Percentiles rank a stretch among this genome's conserved stretches.
phyloP scores from a whole-genome alignment of 2,113 vertebrate genomes.

The Cynocephalus volans region DNA sequence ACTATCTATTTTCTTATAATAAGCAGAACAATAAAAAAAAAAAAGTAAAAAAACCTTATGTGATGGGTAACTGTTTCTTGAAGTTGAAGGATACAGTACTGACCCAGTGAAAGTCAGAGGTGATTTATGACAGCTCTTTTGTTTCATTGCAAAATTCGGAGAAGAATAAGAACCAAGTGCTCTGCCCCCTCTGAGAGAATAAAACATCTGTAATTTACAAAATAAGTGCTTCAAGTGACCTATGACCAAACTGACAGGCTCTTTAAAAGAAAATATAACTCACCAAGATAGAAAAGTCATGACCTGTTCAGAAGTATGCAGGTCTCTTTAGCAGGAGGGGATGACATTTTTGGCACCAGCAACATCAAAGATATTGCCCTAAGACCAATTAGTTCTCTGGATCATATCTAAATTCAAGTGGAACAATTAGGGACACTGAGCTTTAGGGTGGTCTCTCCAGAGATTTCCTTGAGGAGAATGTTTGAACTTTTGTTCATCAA shows the following conservation, averaged over 20 bases:
- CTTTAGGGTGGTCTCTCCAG: background rate
- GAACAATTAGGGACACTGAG: background rate
- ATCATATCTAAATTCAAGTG: slow-evolving; percentile 58
- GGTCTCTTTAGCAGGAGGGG: slow-evolving; percentile 33
- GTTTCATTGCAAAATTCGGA: slow-evolving; percentile 64
- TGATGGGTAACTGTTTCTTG: slow-evolving; percentile 31
- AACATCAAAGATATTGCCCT: slow-evolving; percentile 62
- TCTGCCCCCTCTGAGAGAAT: slow-evolving; percentile 63
- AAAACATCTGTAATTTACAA: slow-evolving; percentile 64
- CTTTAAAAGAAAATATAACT: slow-evolving; percentile 69
- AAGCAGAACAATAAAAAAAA: background rate
- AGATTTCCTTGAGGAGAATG: background rate
- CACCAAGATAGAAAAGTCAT: slow-evolving; percentile 52
- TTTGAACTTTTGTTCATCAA: background rate
- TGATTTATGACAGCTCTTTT: slow-evolving; percentile 67
- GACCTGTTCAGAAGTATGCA: slow-evolving; percentile 20
- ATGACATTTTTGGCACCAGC: slow-evolving; percentile 66
- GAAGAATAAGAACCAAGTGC: slow-evolving; percentile 68
- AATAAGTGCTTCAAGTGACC: slow-evolving; percentile 73
- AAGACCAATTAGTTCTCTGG: slow-evolving; percentile 61
- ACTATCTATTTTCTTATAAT: slow-evolving; percentile 6
- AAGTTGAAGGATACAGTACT: background rate
- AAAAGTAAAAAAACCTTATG: background rate
- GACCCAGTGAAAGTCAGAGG: slow-evolving; percentile 60
- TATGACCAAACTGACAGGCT: slow-evolving; percentile 63